Percentiles rank a stretch among this genome's conserved stretches.
Evolutionary conservation across 2,113 vertebrate genomes (phyloP).

Genomic region (Ramphastos sulfuratus): DNA sequence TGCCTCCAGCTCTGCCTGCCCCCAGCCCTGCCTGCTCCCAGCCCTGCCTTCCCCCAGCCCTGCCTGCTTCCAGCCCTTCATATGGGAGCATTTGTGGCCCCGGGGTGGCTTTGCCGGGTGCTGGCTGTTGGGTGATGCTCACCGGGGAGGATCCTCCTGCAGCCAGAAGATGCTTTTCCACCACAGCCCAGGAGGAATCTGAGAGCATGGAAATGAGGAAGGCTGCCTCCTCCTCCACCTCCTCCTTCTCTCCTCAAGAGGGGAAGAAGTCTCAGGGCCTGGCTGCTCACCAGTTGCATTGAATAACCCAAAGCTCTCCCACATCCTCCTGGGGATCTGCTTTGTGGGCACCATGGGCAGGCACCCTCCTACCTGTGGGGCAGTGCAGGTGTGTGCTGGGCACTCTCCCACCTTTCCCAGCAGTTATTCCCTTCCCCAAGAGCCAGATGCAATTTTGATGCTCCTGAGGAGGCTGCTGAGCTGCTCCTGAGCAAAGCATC

Average conservation of each 20-base stretch:
- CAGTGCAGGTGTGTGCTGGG: fast-evolving
- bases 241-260: not conserved
- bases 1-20: not conserved
- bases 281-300: fast-evolving
- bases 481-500: fast-evolving
- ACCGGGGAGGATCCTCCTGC: not conserved
- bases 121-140: not conserved
- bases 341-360: fast-evolving
- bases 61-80: not conserved
- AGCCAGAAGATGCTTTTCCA: not conserved
- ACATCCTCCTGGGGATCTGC: not conserved
- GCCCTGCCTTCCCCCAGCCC: not conserved
- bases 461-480: not conserved
- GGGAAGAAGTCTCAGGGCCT: not conserved
- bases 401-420: fast-evolving
- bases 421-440: not conserved
- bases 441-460: fast-evolving
- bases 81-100: fast-evolving
- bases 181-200: fast-evolving
- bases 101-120: fast-evolving
- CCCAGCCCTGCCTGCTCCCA: too few relatives aligned
- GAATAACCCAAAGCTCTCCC: not conserved
- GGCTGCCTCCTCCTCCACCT: not conserved
- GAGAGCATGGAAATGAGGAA: not conserved
- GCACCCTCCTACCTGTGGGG: not conserved